phyloP scores from a whole-genome alignment of 2,888 invertebrate genomes.

The Archips crataeganus region DNA sequence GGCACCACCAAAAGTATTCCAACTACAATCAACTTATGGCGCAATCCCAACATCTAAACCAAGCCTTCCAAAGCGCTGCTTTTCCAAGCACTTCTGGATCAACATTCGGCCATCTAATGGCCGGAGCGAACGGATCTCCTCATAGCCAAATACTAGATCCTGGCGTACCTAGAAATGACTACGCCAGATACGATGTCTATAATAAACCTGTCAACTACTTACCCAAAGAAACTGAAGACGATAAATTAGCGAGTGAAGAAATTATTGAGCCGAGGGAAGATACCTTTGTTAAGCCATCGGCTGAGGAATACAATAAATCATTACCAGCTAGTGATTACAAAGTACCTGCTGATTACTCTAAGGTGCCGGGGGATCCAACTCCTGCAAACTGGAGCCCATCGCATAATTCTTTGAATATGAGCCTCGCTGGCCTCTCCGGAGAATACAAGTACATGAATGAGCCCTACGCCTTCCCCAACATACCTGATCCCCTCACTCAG shows the following conservation, averaged over 20 bases:
- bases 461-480: conserved; percentile 79
- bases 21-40: conserved; percentile 84
- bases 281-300: conserved; percentile 68
- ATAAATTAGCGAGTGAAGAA: conserved; percentile 74
- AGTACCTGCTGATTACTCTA: conserved; percentile 81
- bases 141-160: conserved; percentile 83
- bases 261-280: conserved; percentile 77
- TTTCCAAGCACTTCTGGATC: conserved; percentile 81
- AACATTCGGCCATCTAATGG: conserved; percentile 79
- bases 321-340: conserved; percentile 84
- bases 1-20: conserved; percentile 84
- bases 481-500: conserved; percentile 76
- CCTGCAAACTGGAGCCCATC: conserved; percentile 85
- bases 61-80: conserved; percentile 82
- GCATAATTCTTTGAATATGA: conserved; percentile 81
- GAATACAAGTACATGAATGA: conserved; percentile 84
- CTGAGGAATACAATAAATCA: conserved; percentile 74
- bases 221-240: conserved; percentile 77
- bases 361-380: conserved; percentile 80
- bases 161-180: conserved; percentile 78
- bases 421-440: conserved; percentile 76
- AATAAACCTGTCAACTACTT: conserved; percentile 78
- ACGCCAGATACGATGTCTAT: conserved; percentile 78
- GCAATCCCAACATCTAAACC: conserved; percentile 86
- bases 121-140: conserved; percentile 78